Evolutionary conservation across 2,797 vertebrate species (phyloP).

Genomic region (Lithobates sylvaticus): DNA sequence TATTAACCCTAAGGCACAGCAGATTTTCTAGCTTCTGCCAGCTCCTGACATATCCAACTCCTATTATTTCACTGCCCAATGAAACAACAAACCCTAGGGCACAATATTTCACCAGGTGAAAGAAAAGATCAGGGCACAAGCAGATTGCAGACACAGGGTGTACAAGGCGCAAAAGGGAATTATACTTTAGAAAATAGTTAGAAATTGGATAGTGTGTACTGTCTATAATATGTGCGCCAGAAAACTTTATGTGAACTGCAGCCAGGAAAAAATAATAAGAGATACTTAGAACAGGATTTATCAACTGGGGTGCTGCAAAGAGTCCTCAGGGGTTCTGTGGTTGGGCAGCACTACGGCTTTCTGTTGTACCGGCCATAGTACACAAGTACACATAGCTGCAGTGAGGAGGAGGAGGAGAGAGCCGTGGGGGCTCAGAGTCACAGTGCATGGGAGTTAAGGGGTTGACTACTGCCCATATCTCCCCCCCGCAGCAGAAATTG

Average conservation of each 20-base stretch:
- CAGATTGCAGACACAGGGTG: background rate
- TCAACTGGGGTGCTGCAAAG: no score
- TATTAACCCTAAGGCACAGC: constrained; percentile 26
- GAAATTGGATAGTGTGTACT: background rate
- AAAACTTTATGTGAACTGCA: background rate
- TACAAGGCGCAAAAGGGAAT: background rate
- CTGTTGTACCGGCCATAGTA: no score
- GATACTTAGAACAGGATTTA: no score
- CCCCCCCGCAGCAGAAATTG: no score
- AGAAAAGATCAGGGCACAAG: background rate
- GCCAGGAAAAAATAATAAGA: no score
- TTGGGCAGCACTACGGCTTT: no score
- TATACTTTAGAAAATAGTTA: background rate
- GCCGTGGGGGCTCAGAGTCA: no score
- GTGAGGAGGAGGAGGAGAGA: no score
- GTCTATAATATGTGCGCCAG: background rate
- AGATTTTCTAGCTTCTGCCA: constrained; percentile 20
- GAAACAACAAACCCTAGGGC: constrained; percentile 13
- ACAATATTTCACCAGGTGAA: constrained; percentile 20
- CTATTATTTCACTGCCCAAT: constrained; percentile 9
- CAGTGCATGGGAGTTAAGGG: no score
- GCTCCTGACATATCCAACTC: background rate
- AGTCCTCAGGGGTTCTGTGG: no score
- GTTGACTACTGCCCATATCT: no score
- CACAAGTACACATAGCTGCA: no score